These are phyloP conservation scores for Polydrusus tereticollis DNA, from an alignment of 2,888 invertebrate genomes.

Conservation along the genomic window DNA sequence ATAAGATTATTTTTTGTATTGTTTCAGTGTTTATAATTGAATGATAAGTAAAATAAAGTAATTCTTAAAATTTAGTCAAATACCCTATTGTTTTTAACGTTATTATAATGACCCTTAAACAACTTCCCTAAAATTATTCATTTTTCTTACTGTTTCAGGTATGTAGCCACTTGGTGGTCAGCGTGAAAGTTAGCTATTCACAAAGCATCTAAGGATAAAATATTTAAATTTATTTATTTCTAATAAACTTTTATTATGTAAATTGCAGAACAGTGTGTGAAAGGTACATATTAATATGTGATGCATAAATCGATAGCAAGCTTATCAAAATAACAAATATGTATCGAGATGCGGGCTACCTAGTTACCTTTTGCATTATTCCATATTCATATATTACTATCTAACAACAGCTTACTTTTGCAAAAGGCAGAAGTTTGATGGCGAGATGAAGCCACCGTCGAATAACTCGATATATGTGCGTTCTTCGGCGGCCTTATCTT, in stretches of 20 bases:
- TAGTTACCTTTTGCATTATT: conserved; percentile 27
- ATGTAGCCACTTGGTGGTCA: too few species aligned
- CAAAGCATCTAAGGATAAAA: not conserved
- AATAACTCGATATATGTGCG: conserved; percentile 30
- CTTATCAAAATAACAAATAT: conserved; percentile 35
- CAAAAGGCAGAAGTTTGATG: conserved; percentile 31
- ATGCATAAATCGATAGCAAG: conserved; percentile 19
- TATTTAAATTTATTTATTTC: not conserved
- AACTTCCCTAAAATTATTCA: not conserved
- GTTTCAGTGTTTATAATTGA: too few species aligned
- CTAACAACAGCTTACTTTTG: conserved; percentile 31
- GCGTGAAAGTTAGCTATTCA: too few species aligned
- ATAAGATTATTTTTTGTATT: too few species aligned
- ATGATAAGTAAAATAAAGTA: too few species aligned
- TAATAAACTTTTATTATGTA: conserved; percentile 13
- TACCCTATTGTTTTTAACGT: too few species aligned
- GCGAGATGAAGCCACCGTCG: conserved; percentile 36
- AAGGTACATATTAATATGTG: conserved; percentile 26
- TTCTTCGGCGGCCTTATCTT: conserved; percentile 32
- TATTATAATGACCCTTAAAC: too few species aligned
- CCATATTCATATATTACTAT: conserved; percentile 37
- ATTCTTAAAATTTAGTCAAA: too few species aligned
- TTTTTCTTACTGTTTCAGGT: not conserved
- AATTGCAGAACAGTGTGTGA: conserved; percentile 19
- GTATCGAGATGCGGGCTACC: conserved; percentile 39